Evolutionary conservation across 2,113 vertebrate species (phyloP).

Genomic region (Tragelaphus strepsiceros): DNA sequence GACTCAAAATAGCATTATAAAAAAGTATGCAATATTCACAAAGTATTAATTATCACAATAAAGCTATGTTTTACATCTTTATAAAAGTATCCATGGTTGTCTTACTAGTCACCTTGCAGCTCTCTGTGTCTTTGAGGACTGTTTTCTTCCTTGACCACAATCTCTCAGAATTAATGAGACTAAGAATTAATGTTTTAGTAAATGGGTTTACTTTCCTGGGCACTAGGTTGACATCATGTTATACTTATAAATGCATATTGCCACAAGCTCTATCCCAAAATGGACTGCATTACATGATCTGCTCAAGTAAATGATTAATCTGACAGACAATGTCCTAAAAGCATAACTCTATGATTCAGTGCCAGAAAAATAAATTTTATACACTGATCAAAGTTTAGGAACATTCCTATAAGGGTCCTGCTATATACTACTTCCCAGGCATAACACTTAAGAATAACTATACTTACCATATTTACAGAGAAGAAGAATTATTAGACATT

Average conservation of each 20-base stretch:
- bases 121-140: not conserved
- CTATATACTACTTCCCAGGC: not conserved
- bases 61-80: not conserved
- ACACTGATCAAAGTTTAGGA: not conserved
- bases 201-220: not conserved
- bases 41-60: not conserved
- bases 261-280: not conserved
- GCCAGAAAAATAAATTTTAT: not conserved
- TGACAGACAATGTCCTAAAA: not conserved
- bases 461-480: not conserved
- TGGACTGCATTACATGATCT: not conserved
- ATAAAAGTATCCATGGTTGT: not conserved
- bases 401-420: not conserved
- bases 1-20: not conserved
- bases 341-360: not conserved
- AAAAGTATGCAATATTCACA: not conserved
- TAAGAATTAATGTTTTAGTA: not conserved
- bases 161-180: not conserved
- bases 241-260: not conserved
- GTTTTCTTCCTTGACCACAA: not conserved
- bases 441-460: not conserved
- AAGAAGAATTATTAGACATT: not conserved
- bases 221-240: not conserved
- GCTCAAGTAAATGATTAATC: not conserved
- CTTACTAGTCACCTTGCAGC: not conserved